Base-by-base conservation (phyloP, 2,888 invertebrate species). In the Amphipoea lucens region DNA sequence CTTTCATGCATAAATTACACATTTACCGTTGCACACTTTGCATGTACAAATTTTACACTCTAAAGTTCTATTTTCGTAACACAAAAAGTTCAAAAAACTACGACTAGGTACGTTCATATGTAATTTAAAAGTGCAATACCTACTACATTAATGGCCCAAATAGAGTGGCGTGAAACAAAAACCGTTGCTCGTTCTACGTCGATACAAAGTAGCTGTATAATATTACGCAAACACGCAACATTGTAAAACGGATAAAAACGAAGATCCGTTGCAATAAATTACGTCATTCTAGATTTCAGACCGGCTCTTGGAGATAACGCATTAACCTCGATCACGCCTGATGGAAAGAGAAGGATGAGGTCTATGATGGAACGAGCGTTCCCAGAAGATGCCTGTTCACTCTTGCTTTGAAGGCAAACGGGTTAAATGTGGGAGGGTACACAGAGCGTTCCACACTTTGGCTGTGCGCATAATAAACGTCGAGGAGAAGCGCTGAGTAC, bases 211-310 rank as follows among this genome's bases (percentile, higher is more conserved):
- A 68, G 23, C 36, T n/a, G 29, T 74, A 51, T 17, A 42, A 65
- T 62, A 74, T 81, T 68, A 81, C 36, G 76, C 54, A 67, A 54
- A 73, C 72, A 71, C 67, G 71, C 67, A 71, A 81, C n/a, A 67
- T 51, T 29, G 23, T 54, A 51, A 54, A 40, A 40, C 17, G 6
- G 11, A 60, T n/a, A 71, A 81, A 76, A 68, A 29, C 40, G 12
- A 45, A 42, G 71, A 68, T 60, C 48, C 71, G 70, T 68, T 81
- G 81, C 67, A 81, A 81, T 54, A 14, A 67, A 63, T 82, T 81
- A 75, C 71, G 48, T 81, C 63, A 81, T 66, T 74, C 14, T 70
- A 80, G 60, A 65, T 80, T 60, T 20, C 29, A 14, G 74, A 60
- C 4, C 40, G 45, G 54, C 12, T 23, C 54, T 57, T n/a, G n/a